Percentiles rank a stretch among this genome's conserved stretches.
These are phyloP conservation scores for Syrmaticus mikado DNA, from an alignment of 2,113 vertebrate species.

Conservation along the genomic window DNA sequence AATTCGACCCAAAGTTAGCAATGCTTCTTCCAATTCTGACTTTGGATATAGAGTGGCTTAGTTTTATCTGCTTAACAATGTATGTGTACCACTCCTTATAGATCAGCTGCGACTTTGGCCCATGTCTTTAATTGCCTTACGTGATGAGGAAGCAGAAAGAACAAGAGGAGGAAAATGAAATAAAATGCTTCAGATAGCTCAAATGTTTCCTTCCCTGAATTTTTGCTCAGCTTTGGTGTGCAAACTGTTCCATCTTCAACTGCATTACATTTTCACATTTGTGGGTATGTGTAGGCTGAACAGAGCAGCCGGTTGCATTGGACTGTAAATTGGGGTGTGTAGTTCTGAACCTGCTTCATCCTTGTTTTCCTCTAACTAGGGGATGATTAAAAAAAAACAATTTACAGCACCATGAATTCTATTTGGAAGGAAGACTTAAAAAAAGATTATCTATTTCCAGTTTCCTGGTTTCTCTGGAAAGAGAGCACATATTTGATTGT, in stretches of 20 bases:
- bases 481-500: fast-evolving
- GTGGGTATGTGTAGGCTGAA: background rate
- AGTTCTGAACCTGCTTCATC: background rate
- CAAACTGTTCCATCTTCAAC: background rate
- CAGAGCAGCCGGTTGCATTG: background rate
- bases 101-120: background rate
- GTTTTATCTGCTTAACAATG: background rate
- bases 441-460: background rate
- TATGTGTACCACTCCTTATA: background rate
- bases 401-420: background rate
- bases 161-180: background rate
- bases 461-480: background rate
- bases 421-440: background rate
- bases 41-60: background rate
- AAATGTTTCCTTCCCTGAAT: background rate
- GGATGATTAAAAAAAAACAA: background rate
- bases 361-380: background rate
- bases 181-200: background rate
- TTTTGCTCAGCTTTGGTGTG: background rate
- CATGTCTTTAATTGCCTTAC: background rate
- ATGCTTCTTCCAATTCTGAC: background rate
- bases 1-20: background rate
- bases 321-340: background rate
- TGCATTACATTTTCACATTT: background rate
- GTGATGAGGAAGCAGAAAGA: background rate